Base-by-base conservation (phyloP, 2,888 invertebrate species). In the Corythucha ciliata region DNA sequence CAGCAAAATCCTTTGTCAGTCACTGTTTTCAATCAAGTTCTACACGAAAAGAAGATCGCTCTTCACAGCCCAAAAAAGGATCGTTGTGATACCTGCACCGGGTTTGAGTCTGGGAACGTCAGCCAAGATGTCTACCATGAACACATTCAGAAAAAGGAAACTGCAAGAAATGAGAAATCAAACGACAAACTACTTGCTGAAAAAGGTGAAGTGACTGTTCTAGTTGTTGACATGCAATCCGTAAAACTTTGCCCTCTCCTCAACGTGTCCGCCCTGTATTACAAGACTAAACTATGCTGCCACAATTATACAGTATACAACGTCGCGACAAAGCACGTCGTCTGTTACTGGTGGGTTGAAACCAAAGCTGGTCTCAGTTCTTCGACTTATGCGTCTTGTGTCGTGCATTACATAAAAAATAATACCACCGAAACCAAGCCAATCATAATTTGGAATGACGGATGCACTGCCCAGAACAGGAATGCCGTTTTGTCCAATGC, bases 31-130 rank as follows among this genome's bases (percentile, higher is more conserved):
- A 27, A 39, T 20, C 2, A 26, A 18, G 29, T 25, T 18, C 42
- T 24, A 34, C 32, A 50, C 6, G 16, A 14, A 4, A 3, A 20
- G 21, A 8, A 27, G 10, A 7, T 50, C 5, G 44, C 18, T 6
- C 33, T 50, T 44, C 40, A 26, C 33, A 45, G 5, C 8, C 52
- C 47, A 5, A 47, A 47, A 33, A 52, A 52, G 25, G 52, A 52
- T 20, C n/a, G 27, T 8, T 47, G 52, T 22, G 52, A 52, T 20
- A 18, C 21, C 3, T 52, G 52, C 25, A 14, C 26, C 10, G 7
- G 10, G 8, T 41, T 16, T 25, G 46, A 48, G 33, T 1, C n/a
- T 8, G 33, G 41, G 10, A 25, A 48, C 18, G 16, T 47, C 21
- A 33, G 24, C 6, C n/a, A 39, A 33, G 27, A n/a, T 2, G 18